Evolutionary conservation across 2,797 vertebrate species (phyloP).

Genomic region (Poecilia velifera): DNA sequence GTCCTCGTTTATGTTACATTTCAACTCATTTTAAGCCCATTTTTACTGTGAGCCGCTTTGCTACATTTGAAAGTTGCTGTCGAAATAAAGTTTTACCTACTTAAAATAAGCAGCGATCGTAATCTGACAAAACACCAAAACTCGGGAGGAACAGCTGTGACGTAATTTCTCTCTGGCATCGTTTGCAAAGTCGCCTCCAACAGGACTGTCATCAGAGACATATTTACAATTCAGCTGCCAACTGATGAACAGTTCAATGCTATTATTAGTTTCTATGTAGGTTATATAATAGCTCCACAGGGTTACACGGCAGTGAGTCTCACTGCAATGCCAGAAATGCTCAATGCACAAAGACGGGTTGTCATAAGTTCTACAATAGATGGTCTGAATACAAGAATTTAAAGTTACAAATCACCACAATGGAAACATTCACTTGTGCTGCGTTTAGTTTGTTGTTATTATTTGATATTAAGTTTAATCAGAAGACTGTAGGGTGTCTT

Average conservation of each 20-base stretch:
- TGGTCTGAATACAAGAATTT: not conserved
- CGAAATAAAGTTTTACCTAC: not conserved
- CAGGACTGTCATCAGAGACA: slow-evolving; percentile 30
- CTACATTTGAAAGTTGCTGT: not conserved
- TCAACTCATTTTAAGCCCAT: not conserved
- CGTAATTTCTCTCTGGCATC: slow-evolving; percentile 26
- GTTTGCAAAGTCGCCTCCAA: slow-evolving; percentile 21
- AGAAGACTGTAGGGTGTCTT: not conserved
- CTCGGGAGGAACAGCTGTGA: slow-evolving; percentile 22
- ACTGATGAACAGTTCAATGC: slow-evolving; percentile 32
- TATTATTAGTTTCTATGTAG: slow-evolving; percentile 49
- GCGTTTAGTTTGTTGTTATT: not conserved
- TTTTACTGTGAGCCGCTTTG: not conserved
- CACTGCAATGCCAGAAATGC: not conserved
- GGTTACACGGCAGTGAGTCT: slow-evolving; percentile 8
- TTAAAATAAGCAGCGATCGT: not conserved
- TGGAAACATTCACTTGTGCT: not conserved
- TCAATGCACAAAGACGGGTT: not conserved
- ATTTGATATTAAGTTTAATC: not conserved
- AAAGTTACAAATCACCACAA: not conserved
- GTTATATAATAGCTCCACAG: slow-evolving; percentile 35
- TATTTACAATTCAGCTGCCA: slow-evolving; percentile 46
- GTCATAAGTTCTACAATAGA: not conserved
- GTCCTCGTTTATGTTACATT: not conserved
- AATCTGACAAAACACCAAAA: slow-evolving; percentile 6